Evolutionary conservation across 2,888 invertebrate genomes (phyloP).

Genomic region (Agrotis puta): DNA sequence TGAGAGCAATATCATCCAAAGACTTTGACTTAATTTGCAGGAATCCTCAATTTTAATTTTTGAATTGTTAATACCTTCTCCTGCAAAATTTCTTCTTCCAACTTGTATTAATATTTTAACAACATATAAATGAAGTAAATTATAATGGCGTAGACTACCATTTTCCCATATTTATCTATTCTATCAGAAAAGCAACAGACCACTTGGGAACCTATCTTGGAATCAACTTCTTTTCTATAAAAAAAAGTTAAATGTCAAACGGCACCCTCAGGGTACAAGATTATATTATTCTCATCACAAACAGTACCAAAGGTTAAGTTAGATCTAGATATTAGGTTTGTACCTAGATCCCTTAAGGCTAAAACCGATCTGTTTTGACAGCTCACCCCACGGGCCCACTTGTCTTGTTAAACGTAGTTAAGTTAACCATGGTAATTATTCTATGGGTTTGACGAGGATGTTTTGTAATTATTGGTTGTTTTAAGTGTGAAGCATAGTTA

Average conservation of each 20-base stretch:
- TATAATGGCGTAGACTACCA: too few species aligned
- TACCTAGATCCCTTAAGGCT: conserved; percentile 32
- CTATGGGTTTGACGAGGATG: conserved; percentile 4
- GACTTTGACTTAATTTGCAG: too few species aligned
- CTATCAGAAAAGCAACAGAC: not conserved
- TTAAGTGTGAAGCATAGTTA: conserved; percentile 11
- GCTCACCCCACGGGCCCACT: conserved; percentile 15
- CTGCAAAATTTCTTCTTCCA: not conserved
- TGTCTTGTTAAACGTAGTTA: conserved; percentile 28
- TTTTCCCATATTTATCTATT: not conserved
- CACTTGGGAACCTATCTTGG: conserved; percentile 3
- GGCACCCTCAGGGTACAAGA: conserved; percentile 23
- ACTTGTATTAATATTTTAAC: not conserved
- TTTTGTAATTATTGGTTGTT: conserved; percentile 19
- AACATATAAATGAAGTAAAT: not conserved
- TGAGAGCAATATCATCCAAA: not conserved
- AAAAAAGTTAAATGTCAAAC: conserved; percentile 18
- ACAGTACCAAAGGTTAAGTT: conserved; percentile 41
- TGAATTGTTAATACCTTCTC: not conserved
- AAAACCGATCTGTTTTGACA: conserved; percentile 47
- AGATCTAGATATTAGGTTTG: conserved; percentile 47
- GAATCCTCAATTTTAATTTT: too few species aligned
- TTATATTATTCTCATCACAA: conserved; percentile 38
- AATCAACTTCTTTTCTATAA: not conserved
- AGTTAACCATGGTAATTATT: conserved; percentile 23